Base-by-base conservation (phyloP, 2,888 invertebrate genomes). In the Chymomyza amoena region DNA sequence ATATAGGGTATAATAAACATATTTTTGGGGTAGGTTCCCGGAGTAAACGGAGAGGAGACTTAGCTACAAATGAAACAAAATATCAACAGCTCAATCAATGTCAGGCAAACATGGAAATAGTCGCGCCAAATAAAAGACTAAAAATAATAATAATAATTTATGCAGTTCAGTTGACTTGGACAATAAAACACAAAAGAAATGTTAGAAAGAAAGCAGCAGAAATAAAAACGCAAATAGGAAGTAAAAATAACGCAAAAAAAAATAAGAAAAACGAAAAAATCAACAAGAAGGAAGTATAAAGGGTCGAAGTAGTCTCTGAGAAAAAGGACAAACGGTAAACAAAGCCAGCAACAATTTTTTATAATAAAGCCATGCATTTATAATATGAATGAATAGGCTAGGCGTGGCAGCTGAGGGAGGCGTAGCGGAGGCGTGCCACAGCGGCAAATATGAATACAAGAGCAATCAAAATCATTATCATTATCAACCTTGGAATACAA, bases 21-120 rank as follows among this genome's bases (percentile, higher is more conserved):
- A n/a, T 60, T 60, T 60, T 60, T 60, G 6, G 25, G 60, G 59
- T 13, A 20, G 51, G 16, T 39, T n/a, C 15, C 13, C 13, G n/a
- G n/a, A 52, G 20, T 4, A 25, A 7, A 28, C 25, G 2, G 51
- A 68, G 66, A 72, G 2, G 51, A 68, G 66, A 72, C 60, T 57
- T n/a, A 2, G 36, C 32, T 59, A 3, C 60, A 66, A 65, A 54
- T 64, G 63, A 68, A 57, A 61, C 52, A 73, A 70, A 72, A 76
- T 71, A 68, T 74, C 69, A 79, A 81, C 85, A 84, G 77, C 78
- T 88, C 82, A 78, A 87, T 84, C 87, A 84, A 87, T 78, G 84
- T 88, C 88, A 79, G 69, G 15, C 25, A 32, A 62, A 56, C 65
- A 71, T 69, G 71, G 72, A 78, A 84, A 78, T 69, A 81, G 71